Base-by-base conservation (phyloP, 1,140 invertebrate species). In the Drosophila prosaltans region DNA sequence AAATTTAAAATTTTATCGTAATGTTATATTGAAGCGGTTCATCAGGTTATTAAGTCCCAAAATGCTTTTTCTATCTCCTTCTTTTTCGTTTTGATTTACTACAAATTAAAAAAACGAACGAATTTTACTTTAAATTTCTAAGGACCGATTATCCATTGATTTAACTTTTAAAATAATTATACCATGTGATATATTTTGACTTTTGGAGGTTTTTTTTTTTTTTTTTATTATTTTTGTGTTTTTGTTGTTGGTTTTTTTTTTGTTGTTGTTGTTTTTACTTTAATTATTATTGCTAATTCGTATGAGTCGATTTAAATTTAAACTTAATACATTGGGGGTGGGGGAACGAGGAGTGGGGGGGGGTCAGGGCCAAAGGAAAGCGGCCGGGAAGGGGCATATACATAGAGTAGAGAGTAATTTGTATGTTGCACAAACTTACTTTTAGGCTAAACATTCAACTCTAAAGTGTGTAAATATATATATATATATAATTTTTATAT, bases 401-500 rank as follows among this genome's bases (percentile, higher is more conserved):
- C 69, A 88, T 88, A 88, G 83, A 85, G 66, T 84, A 81, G 78
- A 81, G 78, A 76, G 74, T 80, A 81, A 63, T 54, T 73, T 80
- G 57, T 65, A 41, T 65, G 63, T 32, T 6, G 60, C 32, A 70
- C 74, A 58, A 72, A 74, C 80, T 88, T 86, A 88, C 58, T 55
- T 55, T 68, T 66, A 77, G 67, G 57, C 80, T 88, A 88, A 88
- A 88, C 83, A 88, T 89, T 80, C 84, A 86, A 86, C 83, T 89
- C 32, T 10, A 39, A 39, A 83, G 70, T 70, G 80, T 88, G 73
- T 89, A 88, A 84, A 88, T 88, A 89, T 88, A 89, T 80, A 70
- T 57, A 54, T 55, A 28, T 66, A 39, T 66, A 63, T 57, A 65
- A n/a, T 26, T 8, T 63, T 2, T 30, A 30, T 30, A 30, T 2